Conservation (phyloP, 2,888 invertebrate species). For the Poecilobothrus nobilitatus region DNA sequence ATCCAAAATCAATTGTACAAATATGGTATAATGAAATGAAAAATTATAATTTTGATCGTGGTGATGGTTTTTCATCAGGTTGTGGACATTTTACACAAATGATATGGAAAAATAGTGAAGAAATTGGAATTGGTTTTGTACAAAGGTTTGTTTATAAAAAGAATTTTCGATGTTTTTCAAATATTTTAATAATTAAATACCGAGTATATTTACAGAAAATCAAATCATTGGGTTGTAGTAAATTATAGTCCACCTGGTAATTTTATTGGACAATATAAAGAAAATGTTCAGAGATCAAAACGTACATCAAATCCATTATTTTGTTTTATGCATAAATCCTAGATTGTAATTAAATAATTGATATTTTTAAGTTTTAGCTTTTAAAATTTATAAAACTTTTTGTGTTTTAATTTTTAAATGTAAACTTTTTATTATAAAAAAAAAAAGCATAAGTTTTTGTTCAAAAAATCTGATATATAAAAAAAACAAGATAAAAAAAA, state of each 20-base stretch:
- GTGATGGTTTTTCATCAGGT: constrained; percentile 58
- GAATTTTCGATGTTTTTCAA: not conserved
- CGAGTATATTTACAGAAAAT: constrained; percentile 43
- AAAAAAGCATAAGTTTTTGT: no score
- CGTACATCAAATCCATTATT: not conserved
- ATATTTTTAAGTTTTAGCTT: no score
- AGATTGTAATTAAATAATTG: not conserved
- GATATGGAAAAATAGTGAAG: constrained; percentile 63
- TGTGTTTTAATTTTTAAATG: no score
- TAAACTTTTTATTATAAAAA: no score
- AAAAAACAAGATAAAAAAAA: no score
- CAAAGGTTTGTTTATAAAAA: constrained; percentile 24
- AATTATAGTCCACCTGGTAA: constrained; percentile 90
- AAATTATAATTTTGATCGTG: constrained; percentile 54
- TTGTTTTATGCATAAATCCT: not conserved
- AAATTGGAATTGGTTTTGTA: constrained; percentile 65
- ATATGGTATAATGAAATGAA: constrained; percentile 73
- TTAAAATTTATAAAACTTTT: no score
- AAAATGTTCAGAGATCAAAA: constrained; percentile 55
- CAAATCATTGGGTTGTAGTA: constrained; percentile 64
- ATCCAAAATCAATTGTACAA: constrained; percentile 64
- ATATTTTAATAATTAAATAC: not conserved
- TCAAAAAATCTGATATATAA: no score
- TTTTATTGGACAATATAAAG: constrained; percentile 64
- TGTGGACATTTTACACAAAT: constrained; percentile 81